These are phyloP conservation scores for Sarcophaga bullata DNA, from an alignment of 1,140 invertebrate species.

Conservation along the genomic window DNA sequence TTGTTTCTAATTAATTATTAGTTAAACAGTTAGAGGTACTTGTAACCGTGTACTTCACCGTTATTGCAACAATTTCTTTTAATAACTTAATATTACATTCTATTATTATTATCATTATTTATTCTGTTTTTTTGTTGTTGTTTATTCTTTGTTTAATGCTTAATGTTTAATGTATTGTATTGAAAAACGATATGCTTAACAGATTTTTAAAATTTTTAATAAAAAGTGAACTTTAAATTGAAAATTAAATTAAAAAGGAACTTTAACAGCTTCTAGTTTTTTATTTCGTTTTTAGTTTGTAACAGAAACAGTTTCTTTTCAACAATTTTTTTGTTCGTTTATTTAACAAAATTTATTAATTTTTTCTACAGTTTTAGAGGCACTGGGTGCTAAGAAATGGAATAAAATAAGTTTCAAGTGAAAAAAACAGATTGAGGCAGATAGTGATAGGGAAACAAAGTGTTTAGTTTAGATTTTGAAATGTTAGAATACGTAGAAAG, in stretches of 20 bases:
- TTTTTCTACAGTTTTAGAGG: constrained; percentile 41
- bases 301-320: neutral
- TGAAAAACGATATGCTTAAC: constrained; percentile 28
- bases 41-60: neutral
- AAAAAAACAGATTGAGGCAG: too few relatives aligned
- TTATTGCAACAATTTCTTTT: constrained; percentile 11
- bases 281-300: neutral
- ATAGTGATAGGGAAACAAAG: too few relatives aligned
- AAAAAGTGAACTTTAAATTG: neutral
- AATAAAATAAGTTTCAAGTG: neutral
- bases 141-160: neutral
- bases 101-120: too few relatives aligned
- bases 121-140: too few relatives aligned
- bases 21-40: neutral
- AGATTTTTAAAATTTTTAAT: constrained; percentile 26
- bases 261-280: too few relatives aligned
- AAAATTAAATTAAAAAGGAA: neutral
- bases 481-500: too few relatives aligned
- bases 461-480: too few relatives aligned
- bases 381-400: constrained; percentile 26
- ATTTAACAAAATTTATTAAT: constrained; percentile 26
- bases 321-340: neutral
- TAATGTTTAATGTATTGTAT: neutral
- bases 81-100: neutral
- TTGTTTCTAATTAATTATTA: neutral